Conservation (phyloP, 2,888 invertebrate genomes). For the Pseudolycoriella hygida region DNA sequence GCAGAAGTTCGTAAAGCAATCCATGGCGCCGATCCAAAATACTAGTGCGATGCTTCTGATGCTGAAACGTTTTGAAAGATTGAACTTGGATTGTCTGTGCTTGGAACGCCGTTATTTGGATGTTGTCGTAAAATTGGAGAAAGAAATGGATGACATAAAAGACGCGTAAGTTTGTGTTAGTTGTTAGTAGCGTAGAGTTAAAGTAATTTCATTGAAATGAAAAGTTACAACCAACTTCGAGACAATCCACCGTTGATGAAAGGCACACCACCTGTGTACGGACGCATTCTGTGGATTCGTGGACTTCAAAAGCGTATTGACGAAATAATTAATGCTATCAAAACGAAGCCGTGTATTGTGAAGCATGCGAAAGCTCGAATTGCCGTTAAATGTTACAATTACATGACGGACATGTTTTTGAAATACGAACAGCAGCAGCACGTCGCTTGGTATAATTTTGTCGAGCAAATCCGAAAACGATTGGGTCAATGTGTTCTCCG, state of each 20-base stretch:
- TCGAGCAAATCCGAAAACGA: conserved; percentile 42
- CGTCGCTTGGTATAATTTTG: conserved; percentile 59
- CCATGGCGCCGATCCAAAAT: conserved; percentile 26
- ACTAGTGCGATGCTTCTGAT: conserved; percentile 34
- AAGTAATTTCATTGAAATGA: too few species aligned
- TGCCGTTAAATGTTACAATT: conserved; percentile 61
- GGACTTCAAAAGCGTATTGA: conserved; percentile 57
- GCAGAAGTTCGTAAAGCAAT: conserved; percentile 48
- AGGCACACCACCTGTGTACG: conserved; percentile 63
- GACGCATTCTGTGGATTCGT: conserved; percentile 68
- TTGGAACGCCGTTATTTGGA: conserved; percentile 59
- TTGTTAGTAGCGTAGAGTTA: background rate
- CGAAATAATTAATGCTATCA: conserved; percentile 47
- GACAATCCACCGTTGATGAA: conserved; percentile 53
- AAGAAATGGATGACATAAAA: conserved; percentile 49
- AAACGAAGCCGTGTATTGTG: conserved; percentile 28
- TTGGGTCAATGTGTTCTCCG: conserved; percentile 53
- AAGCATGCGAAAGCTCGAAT: conserved; percentile 49
- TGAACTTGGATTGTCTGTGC: conserved; percentile 52
- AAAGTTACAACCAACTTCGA: conserved; percentile 56
- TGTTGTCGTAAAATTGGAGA: conserved; percentile 44
- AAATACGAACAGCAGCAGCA: conserved; percentile 74
- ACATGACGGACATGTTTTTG: conserved; percentile 57
- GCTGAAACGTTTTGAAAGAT: conserved; percentile 46
- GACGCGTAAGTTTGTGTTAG: conserved; percentile 36